These are phyloP conservation scores for Andrena praecox DNA, from an alignment of 2,888 invertebrate species.

Conservation along the genomic window DNA sequence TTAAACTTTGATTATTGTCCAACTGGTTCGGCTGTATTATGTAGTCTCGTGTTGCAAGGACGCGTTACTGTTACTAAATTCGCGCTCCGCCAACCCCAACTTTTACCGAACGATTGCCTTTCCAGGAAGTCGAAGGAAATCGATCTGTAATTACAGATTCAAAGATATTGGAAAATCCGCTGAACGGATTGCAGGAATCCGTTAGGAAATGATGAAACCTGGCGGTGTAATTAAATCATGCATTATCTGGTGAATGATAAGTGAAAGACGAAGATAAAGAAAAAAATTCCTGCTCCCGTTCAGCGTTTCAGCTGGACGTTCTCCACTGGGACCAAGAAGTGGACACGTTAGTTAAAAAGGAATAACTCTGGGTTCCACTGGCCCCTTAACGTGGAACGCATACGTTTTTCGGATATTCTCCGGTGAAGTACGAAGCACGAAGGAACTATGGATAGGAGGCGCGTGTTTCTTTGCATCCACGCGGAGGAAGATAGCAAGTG, in stretches of 20 bases:
- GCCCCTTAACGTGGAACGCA: too few species aligned
- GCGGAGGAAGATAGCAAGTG: conserved; percentile 3
- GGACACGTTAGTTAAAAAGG: too few species aligned
- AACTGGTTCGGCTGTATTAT: too few species aligned
- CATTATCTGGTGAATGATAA: background rate
- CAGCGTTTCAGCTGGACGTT: too few species aligned
- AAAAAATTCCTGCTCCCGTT: background rate
- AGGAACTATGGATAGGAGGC: background rate
- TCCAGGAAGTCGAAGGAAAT: background rate
- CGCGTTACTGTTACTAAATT: background rate
- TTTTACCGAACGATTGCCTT: background rate
- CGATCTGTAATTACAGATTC: background rate
- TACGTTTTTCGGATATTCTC: background rate
- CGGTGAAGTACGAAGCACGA: background rate
- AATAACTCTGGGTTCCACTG: too few species aligned
- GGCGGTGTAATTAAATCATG: conserved; percentile 20
- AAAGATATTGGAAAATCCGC: background rate
- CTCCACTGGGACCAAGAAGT: too few species aligned
- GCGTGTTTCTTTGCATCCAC: conserved; percentile 1
- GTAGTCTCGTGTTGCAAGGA: background rate
- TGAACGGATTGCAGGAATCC: background rate
- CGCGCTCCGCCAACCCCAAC: background rate
- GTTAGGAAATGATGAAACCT: conserved; percentile 37
- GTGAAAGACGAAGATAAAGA: background rate
- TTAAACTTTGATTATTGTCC: too few species aligned